These are phyloP conservation scores for Falco berigora DNA, from an alignment of 2,797 vertebrate species.

Conservation along the genomic window DNA sequence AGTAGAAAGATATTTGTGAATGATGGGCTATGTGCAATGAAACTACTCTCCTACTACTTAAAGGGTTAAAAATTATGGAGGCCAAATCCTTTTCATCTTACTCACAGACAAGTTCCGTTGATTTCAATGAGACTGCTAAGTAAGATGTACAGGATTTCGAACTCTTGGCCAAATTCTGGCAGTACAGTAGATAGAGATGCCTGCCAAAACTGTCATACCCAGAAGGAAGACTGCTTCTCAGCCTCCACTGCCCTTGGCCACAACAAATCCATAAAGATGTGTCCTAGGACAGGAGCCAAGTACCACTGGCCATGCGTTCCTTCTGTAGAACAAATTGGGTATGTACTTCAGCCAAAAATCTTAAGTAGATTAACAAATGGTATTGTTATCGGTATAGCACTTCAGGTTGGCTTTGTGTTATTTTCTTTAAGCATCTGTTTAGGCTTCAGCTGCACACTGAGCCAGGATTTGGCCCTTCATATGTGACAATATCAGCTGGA, in stretches of 20 bases:
- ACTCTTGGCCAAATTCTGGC: constrained; percentile 33
- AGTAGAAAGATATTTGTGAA: constrained; percentile 8
- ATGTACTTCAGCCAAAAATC: not conserved
- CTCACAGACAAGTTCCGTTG: not conserved
- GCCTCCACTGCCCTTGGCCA: not conserved
- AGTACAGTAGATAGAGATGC: not conserved
- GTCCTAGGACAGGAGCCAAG: not conserved
- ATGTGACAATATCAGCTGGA: constrained; percentile 19
- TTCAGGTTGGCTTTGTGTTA: not conserved
- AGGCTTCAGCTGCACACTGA: not conserved
- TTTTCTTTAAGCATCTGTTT: not conserved
- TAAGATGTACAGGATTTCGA: constrained; percentile 49
- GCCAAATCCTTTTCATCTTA: constrained; percentile 61
- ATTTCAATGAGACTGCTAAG: not conserved
- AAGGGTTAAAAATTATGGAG: constrained; percentile 43
- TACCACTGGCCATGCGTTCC: not conserved
- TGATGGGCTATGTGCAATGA: constrained; percentile 53
- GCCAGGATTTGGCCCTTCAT: constrained; percentile 24
- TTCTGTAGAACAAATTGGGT: not conserved
- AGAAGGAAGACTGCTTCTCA: not conserved
- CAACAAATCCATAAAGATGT: not conserved
- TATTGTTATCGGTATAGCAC: not conserved
- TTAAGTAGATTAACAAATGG: not conserved
- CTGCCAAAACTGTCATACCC: not conserved
- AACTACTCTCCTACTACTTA: constrained; percentile 28